Evolutionary conservation across 2,888 invertebrate genomes (phyloP), one percentile per base, ranked within the genome.

Genomic region (Salpingus planirostris): DNA sequence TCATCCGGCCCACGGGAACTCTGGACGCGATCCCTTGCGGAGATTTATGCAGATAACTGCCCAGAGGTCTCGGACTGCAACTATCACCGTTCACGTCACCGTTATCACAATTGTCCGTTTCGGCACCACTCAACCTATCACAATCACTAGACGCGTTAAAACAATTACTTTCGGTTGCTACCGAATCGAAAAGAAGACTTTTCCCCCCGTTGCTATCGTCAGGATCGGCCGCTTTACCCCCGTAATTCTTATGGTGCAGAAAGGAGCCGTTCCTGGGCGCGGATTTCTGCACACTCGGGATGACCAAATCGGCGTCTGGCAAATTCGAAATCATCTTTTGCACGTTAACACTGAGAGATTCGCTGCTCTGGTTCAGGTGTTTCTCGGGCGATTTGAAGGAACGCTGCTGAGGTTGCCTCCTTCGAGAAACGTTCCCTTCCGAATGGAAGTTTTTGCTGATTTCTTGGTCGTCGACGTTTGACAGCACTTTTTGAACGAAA

Each of bases 401-500:
- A 15, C 41, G 27, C 27, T 42, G 38, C 11, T 36, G 23, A n/a
- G 21, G 22, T 30, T 43, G 46, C 40, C 38, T 42, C 37, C 43
- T 31, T 30, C 43, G 41, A 38, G 18, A 18, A 8, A 56, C 26
- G 18, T 47, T 48, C 38, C 62, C 54, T 38, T 62, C 41, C 64
- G 57, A 38, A 64, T 62, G 23, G 65, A 66, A 55, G 34, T 50
- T 52, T 33, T 52, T 56, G 38, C 46, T 57, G 42, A 59, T 53
- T 27, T 62, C 63, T 33, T 61, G 58, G 36, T 61, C 63, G 11
- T 61, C 59, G 6, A 74, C 71, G 56, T 74, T 67, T 2, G 74
- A 72, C 40, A 76, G 66, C 64, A 76, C 73, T 42, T 76, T 65
- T 55, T 74, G 75, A 3, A 76, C 76, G 49, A 73, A 73, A 3